Percentiles rank a stretch among this genome's conserved stretches.
phyloP scores from a whole-genome alignment of 2,888 invertebrate species.

The Mellilla xanthometata region DNA sequence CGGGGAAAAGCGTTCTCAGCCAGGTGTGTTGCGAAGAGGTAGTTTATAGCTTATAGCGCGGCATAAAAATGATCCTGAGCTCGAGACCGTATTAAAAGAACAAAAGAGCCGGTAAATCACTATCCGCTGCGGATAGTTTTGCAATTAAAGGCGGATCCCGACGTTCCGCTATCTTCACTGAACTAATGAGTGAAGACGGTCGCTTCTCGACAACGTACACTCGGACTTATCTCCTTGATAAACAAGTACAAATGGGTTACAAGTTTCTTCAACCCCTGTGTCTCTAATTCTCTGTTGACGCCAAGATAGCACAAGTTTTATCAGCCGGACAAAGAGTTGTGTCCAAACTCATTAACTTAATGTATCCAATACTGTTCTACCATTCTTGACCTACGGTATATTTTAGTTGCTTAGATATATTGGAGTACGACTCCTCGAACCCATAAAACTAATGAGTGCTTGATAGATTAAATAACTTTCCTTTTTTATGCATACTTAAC shows the following conservation, averaged over 20 bases:
- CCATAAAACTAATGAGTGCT: no score
- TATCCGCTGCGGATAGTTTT: conserved; percentile 54
- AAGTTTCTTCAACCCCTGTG: conserved; percentile 63
- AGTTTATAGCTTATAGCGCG: conserved; percentile 5
- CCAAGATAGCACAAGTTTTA: conserved; percentile 63
- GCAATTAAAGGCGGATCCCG: conserved; percentile 69
- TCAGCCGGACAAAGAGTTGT: conserved; percentile 57
- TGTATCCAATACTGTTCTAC: conserved; percentile 39
- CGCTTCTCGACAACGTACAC: conserved; percentile 55
- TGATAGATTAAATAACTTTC: no score
- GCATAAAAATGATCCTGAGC: conserved; percentile 10
- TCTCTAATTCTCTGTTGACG: conserved; percentile 65
- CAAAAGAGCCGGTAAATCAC: conserved; percentile 57
- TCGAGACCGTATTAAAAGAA: conserved; percentile 35
- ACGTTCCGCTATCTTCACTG: conserved; percentile 58
- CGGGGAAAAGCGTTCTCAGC: conserved; percentile 15
- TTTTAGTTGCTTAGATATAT: no score
- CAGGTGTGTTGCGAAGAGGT: conserved; percentile 21
- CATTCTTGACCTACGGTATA: conserved; percentile 10
- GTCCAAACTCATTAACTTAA: conserved; percentile 59
- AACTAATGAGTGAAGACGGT: conserved; percentile 70
- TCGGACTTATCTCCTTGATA: conserved; percentile 72
- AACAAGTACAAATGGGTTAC: conserved; percentile 77
- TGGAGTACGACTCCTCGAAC: background rate
- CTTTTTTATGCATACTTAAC: no score